Conservation (phyloP, 2,888 invertebrate species). For the Dryobota labecula region DNA sequence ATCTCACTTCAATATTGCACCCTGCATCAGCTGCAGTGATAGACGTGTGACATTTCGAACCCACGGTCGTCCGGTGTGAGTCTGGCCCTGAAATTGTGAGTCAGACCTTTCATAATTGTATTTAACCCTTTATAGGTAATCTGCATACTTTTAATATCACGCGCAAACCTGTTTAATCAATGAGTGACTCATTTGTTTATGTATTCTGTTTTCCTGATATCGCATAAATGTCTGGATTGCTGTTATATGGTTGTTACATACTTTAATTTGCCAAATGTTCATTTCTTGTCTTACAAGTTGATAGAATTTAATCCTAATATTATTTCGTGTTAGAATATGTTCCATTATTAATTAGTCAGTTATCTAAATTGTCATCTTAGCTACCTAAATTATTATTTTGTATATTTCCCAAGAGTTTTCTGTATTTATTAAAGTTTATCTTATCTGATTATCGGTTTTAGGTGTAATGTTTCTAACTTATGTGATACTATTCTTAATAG, state of each 20-base stretch:
- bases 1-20: conserved; percentile 37
- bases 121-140: conserved; percentile 65
- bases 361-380: conserved; percentile 6
- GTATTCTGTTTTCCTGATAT: conserved; percentile 26
- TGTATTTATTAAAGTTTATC: neutral
- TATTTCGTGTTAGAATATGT: conserved; percentile 1
- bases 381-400: neutral
- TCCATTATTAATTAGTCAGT: conserved; percentile 1
- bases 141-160: conserved; percentile 51
- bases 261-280: conserved; percentile 6
- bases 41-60: conserved; percentile 70
- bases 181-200: conserved; percentile 54
- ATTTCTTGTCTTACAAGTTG: neutral
- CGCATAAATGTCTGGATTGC: conserved; percentile 8
- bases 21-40: conserved; percentile 42
- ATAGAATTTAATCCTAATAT: neutral
- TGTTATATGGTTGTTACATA: conserved; percentile 11
- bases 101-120: conserved; percentile 68
- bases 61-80: conserved; percentile 75
- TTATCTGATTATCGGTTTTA: neutral
- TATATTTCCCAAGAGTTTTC: neutral
- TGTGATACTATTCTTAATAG: neutral
- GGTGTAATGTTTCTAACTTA: neutral
- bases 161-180: conserved; percentile 41
- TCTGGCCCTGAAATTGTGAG: conserved; percentile 69